Evolutionary conservation across 2,888 invertebrate species (phyloP).

Genomic region (Falcaria lacertinaria): DNA sequence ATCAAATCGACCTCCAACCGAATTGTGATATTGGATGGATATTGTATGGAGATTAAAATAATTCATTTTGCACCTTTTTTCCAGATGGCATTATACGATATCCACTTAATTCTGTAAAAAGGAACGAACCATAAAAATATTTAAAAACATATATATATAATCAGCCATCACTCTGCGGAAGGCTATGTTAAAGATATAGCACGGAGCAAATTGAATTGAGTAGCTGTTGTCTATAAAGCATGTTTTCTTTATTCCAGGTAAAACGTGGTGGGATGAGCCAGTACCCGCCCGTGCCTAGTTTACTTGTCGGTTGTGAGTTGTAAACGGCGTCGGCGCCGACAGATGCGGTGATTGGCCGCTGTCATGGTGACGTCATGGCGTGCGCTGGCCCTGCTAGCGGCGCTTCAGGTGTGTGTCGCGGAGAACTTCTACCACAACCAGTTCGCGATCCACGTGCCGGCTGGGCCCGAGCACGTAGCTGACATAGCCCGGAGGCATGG

Average conservation of each 20-base stretch:
- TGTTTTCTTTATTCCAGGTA: conserved; percentile 39
- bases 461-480: conserved; percentile 84
- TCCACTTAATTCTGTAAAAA: too few relatives aligned
- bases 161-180: too few relatives aligned
- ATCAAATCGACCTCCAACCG: too few relatives aligned
- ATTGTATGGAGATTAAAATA: too few relatives aligned
- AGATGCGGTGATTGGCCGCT: conserved; percentile 49
- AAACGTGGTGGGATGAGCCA: conserved; percentile 43
- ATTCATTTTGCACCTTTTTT: too few relatives aligned
- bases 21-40: too few relatives aligned
- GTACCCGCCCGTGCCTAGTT: conserved; percentile 23
- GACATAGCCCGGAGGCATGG: conserved; percentile 90
- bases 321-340: conserved; percentile 26
- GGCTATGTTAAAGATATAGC: too few relatives aligned
- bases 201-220: too few relatives aligned
- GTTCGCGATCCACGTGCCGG: conserved; percentile 92
- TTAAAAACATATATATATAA: too few relatives aligned
- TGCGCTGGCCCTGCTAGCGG: conserved; percentile 54
- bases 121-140: too few relatives aligned
- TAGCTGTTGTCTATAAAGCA: too few relatives aligned
- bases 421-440: conserved; percentile 85
- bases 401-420: conserved; percentile 36
- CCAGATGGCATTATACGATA: too few relatives aligned
- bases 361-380: conserved; percentile 70
- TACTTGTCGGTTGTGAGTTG: conserved; percentile 17